A percentile compares a stretch with the other conserved stretches of the same genome.
Conservation (phyloP, 2,888 invertebrate species). For the Spicauda simplicius region DNA sequence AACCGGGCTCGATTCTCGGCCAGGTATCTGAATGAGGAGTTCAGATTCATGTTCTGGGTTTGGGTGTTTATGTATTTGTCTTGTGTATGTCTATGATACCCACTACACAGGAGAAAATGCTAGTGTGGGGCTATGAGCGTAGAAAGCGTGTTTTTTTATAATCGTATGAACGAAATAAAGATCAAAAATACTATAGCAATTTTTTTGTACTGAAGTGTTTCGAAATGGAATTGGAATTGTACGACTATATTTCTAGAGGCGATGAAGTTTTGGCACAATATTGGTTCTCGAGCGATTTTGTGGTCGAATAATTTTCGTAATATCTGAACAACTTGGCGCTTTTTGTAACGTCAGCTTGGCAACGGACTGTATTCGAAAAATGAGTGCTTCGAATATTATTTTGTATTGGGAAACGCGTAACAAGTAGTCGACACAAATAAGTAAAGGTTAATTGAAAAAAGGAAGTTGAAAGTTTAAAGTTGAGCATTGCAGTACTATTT, state of each 20-base stretch:
- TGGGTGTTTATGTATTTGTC: too few species aligned
- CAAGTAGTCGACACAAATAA: not conserved
- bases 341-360: conserved; percentile 28
- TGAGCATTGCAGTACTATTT: too few species aligned
- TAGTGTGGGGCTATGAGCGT: too few species aligned
- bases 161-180: not conserved
- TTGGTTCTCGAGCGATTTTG: conserved; percentile 35
- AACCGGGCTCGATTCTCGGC: too few species aligned
- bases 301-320: conserved; percentile 36
- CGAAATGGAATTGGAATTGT: conserved; percentile 28
- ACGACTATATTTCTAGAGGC: conserved; percentile 20
- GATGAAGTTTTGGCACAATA: conserved; percentile 35
- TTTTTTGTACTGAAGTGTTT: conserved; percentile 6
- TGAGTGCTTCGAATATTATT: conserved; percentile 1
- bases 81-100: too few species aligned
- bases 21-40: too few species aligned
- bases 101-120: too few species aligned
- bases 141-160: too few species aligned
- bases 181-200: not conserved
- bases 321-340: conserved; percentile 28
- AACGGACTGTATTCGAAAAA: conserved; percentile 23
- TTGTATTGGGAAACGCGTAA: not conserved
- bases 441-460: too few species aligned
- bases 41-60: too few species aligned
- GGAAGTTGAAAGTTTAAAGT: too few species aligned